A percentile compares a stretch with the other conserved stretches of the same genome.
phyloP scores from a whole-genome alignment of 1,140 invertebrate genomes.

The Brachionus plicatilis region DNA sequence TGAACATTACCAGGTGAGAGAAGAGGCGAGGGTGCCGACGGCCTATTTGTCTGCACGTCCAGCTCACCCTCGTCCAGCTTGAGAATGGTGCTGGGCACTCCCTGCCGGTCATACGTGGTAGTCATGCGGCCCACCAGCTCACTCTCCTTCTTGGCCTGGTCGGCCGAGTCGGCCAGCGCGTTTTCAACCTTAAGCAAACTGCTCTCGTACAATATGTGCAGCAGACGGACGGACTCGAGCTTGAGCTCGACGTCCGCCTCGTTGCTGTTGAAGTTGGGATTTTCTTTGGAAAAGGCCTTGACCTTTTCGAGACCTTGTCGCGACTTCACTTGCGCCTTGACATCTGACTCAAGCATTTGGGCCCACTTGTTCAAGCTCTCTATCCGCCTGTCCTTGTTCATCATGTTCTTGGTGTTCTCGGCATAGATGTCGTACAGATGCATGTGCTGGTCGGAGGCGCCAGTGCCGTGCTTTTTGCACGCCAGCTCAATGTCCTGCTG shows the following conservation, averaged over 20 bases:
- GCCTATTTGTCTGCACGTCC: neutral
- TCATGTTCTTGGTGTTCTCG: conserved; percentile 34
- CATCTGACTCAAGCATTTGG: neutral
- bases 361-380: neutral
- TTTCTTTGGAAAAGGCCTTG: neutral
- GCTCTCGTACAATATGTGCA: neutral
- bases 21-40: neutral
- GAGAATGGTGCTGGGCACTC: neutral
- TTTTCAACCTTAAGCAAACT: conserved; percentile 7
- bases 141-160: neutral
- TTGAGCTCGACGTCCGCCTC: neutral
- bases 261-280: conserved; percentile 18
- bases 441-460: neutral
- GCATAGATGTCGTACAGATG: conserved; percentile 35
- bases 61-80: neutral
- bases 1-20: conserved; percentile 6
- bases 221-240: neutral
- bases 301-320: conserved; percentile 1
- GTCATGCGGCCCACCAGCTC: neutral
- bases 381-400: conserved; percentile 39
- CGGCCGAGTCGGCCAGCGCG: neutral
- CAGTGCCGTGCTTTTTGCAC: conserved; percentile 15
- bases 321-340: neutral
- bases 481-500: neutral
- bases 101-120: conserved; percentile 7